These are phyloP conservation scores for Melanotaenia parkinsoni DNA, from an alignment of 2,797 vertebrate species.

Conservation along the genomic window DNA sequence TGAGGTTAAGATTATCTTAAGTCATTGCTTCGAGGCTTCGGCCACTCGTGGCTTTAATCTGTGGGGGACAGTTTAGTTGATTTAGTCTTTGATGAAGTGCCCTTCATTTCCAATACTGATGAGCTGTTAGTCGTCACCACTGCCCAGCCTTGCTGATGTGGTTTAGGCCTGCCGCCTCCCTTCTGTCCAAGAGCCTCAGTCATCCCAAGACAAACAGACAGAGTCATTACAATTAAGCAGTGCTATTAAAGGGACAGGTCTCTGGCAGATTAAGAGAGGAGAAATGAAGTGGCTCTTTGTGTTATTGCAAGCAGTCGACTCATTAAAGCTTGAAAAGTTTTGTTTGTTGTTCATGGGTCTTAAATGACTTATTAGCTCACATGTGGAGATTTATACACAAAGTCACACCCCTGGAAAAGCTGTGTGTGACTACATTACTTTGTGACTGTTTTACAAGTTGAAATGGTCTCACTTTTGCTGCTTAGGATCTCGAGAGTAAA, in stretches of 20 bases:
- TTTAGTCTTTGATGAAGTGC: slow-evolving; percentile 76
- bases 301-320: slow-evolving; percentile 52
- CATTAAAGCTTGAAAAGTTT: slow-evolving; percentile 56
- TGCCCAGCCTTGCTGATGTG: slow-evolving; percentile 70
- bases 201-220: slow-evolving; percentile 79
- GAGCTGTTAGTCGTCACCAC: slow-evolving; percentile 75
- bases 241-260: slow-evolving; percentile 76
- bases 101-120: slow-evolving; percentile 73
- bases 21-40: slow-evolving; percentile 57
- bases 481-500: slow-evolving; percentile 42
- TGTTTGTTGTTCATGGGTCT: slow-evolving; percentile 55
- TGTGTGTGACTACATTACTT: neutral
- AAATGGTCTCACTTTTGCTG: slow-evolving; percentile 34
- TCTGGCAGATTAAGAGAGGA: slow-evolving; percentile 73
- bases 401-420: slow-evolving; percentile 48
- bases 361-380: slow-evolving; percentile 51
- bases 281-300: slow-evolving; percentile 69
- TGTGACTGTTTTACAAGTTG: slow-evolving; percentile 10
- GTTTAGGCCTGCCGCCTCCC: slow-evolving; percentile 71
- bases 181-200: slow-evolving; percentile 69
- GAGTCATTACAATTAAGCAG: slow-evolving; percentile 79
- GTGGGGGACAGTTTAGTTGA: slow-evolving; percentile 72
- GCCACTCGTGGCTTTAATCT: slow-evolving; percentile 74
- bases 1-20: slow-evolving; percentile 76
- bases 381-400: slow-evolving; percentile 33